These are phyloP conservation scores for Chlorodrepanis virens DNA, from an alignment of 2,113 vertebrate genomes.

Conservation along the genomic window DNA sequence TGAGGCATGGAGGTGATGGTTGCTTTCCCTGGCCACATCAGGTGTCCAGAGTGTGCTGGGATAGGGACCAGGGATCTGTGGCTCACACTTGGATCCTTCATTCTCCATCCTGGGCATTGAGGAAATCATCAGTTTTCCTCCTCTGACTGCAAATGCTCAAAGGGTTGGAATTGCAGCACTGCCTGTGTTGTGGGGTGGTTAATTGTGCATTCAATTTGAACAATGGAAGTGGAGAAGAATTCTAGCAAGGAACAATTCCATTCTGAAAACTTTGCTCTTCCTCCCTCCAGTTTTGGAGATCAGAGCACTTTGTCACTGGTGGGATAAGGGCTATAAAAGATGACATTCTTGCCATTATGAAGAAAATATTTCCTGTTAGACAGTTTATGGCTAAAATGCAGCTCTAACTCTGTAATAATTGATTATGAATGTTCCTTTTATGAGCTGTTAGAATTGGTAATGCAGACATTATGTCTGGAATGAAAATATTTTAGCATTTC, in stretches of 20 bases:
- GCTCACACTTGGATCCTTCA: not conserved
- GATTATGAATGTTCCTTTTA: conserved; percentile 37
- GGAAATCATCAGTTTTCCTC: not conserved
- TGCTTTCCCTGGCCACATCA: not conserved
- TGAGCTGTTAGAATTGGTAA: conserved; percentile 16
- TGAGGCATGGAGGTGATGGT: not conserved
- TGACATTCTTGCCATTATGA: not conserved
- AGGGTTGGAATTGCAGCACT: not conserved
- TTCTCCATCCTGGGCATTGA: not conserved
- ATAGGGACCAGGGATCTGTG: not conserved
- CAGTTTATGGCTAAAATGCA: conserved; percentile 23
- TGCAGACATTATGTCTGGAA: conserved; percentile 1
- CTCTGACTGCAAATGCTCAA: not conserved
- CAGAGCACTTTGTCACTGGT: not conserved
- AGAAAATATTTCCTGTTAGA: conserved; percentile 30
- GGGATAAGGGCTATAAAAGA: not conserved
- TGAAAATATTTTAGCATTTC: not conserved
- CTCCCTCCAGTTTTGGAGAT: not conserved
- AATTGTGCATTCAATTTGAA: not conserved
- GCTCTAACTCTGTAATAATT: conserved; percentile 26
- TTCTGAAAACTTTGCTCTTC: not conserved
- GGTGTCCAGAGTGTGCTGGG: not conserved
- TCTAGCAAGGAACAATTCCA: not conserved
- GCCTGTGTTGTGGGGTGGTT: not conserved
- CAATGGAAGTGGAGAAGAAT: not conserved